Evolutionary conservation across 2,113 vertebrate species (phyloP).

Genomic region (Tragulus kanchil): DNA sequence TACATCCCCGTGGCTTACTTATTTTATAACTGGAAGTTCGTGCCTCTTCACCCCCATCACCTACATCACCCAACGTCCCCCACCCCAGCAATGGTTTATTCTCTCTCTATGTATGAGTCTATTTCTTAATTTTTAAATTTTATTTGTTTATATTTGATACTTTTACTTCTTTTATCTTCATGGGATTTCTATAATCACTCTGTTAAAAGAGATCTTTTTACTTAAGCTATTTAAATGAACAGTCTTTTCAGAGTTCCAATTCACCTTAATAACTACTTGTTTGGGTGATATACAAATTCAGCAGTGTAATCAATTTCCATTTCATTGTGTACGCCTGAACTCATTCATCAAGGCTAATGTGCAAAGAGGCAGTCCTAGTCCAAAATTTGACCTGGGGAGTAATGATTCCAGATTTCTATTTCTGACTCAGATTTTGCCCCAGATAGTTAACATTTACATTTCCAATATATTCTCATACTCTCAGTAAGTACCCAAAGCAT

Average conservation of each 20-base stretch:
- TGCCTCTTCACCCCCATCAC: background rate
- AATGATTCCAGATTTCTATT: constrained; percentile 23
- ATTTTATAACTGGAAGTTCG: background rate
- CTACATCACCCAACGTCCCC: background rate
- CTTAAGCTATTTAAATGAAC: background rate
- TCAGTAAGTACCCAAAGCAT: background rate
- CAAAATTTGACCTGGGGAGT: background rate
- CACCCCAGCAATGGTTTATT: background rate
- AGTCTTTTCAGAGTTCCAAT: constrained; percentile 32
- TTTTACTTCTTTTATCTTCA: background rate
- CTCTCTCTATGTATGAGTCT: background rate
- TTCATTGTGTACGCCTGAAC: constrained; percentile 8
- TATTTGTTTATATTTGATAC: background rate
- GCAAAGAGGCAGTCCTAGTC: background rate
- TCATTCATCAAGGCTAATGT: background rate
- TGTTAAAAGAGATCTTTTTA: constrained; percentile 28
- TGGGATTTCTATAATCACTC: background rate
- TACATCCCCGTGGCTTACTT: background rate
- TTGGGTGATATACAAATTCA: constrained; percentile 5
- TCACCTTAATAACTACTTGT: constrained; percentile 7
- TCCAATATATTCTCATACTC: background rate
- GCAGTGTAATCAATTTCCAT: background rate
- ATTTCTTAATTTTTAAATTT: background rate
- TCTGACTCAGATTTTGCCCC: constrained; percentile 3
- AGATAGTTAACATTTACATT: constrained; percentile 23